Base-by-base conservation (phyloP, 2,797 vertebrate genomes). In the Cynodonichthys magdalenae region DNA sequence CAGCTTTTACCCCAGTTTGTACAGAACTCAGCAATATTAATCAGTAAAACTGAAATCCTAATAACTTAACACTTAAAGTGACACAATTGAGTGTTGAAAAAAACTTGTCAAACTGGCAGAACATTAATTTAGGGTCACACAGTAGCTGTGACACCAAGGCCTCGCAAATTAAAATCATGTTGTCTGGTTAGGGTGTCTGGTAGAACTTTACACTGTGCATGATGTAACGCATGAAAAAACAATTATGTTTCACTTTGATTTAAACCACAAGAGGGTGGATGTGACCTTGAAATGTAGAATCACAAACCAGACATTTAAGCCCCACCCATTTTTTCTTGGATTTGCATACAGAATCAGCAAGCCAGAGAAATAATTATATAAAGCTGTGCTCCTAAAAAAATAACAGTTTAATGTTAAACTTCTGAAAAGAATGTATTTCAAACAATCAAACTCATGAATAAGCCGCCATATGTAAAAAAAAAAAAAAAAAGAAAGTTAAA, bases 171-270 rank as follows among this genome's bases (percentile, higher is more conserved):
- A 39, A 63, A 77, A 53, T 58, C 54, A 63, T 66, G 70, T 75
- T 67, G 66, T 57, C 55, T 27, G 15, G 58, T 72, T 78, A 31
- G 66, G 46, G 69, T 66, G 69, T 76, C 78, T 81, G 51, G 60
- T 14, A 66, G 34, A 69, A 69, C 18, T 66, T 31, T 49, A 46
- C 34, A 47, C 44, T 41, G 71, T 47, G 59, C 56, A 73, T 71
- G 57, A 55, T 64, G 71, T 74, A 59, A 72, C 66, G 75, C 70
- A 80, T 63, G 73, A 18, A 64, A 78, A n/a, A 73, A 69, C 74
- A 85, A 87, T 84, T 79, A 79, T 77, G 59, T 82, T 80, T 74
- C 52, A 74, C 62, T 87, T 83, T 78, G 66, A 81, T 74, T 72
- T 75, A 68, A 69, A 57, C 72, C 82, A 87, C 82, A 74, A 12